Evolutionary conservation across 2,888 invertebrate species (phyloP).

Genomic region (Andrena praecox): DNA sequence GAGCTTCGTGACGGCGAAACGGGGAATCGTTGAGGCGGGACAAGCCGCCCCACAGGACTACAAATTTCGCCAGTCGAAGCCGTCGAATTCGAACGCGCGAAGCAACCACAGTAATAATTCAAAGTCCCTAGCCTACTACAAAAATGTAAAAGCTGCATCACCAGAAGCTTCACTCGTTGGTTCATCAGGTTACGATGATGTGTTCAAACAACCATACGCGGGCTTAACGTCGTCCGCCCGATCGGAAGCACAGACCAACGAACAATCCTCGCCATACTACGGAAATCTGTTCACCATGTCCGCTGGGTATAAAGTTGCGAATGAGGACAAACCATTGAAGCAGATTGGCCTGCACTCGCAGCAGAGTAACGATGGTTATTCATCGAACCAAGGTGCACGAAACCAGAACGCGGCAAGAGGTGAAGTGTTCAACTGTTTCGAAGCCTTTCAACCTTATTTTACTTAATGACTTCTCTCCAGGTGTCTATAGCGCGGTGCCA

Average conservation of each 20-base stretch:
- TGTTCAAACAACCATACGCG: conserved; percentile 26
- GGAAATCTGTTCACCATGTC: conserved; percentile 47
- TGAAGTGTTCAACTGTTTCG: not conserved
- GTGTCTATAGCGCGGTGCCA: not conserved
- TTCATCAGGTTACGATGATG: conserved; percentile 9
- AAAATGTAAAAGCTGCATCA: not conserved
- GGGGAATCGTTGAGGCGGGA: conserved; percentile 30
- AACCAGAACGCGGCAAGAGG: not conserved
- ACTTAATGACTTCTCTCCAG: conserved; percentile 2
- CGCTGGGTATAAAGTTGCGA: conserved; percentile 35
- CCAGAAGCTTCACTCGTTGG: not conserved
- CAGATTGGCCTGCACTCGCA: not conserved
- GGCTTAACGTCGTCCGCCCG: not conserved
- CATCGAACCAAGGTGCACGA: not conserved
- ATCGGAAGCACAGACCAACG: conserved; percentile 13
- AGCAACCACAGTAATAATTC: conserved; percentile 9
- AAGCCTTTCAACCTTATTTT: not conserved
- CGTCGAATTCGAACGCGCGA: not conserved
- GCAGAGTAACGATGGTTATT: not conserved
- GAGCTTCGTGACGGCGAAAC: conserved; percentile 36
- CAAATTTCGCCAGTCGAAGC: conserved; percentile 15
- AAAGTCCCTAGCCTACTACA: conserved; percentile 23
- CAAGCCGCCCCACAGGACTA: not conserved
- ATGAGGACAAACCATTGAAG: not conserved
- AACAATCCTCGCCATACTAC: conserved; percentile 31